Percentiles rank a stretch among this genome's conserved stretches.
phyloP scores from a whole-genome alignment of 2,113 vertebrate species.

The Rhea americana region DNA sequence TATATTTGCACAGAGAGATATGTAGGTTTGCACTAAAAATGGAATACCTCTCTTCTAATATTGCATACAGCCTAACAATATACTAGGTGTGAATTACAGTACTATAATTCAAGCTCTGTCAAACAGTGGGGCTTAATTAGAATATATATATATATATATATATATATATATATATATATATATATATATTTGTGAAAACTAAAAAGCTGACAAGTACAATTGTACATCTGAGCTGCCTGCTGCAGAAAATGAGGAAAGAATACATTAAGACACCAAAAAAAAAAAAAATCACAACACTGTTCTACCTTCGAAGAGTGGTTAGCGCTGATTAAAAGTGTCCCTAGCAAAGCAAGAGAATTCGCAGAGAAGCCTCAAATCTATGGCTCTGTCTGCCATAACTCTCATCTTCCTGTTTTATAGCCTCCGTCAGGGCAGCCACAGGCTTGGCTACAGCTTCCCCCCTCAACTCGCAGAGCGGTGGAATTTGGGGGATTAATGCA shows the following conservation, averaged over 20 bases:
- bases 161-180: background rate
- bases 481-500: background rate
- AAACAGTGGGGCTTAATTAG: conserved; percentile 74
- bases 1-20: conserved; percentile 41
- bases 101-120: conserved; percentile 72
- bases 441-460: background rate
- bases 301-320: conserved; percentile 56
- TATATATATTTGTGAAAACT: conserved; percentile 66
- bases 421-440: background rate
- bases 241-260: conserved; percentile 63
- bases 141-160: conserved; percentile 61
- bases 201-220: conserved; percentile 61
- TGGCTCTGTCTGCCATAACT: background rate
- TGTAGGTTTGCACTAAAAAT: conserved; percentile 28
- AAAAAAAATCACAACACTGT: background rate
- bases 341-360: background rate
- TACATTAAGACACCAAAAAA: conserved; percentile 42
- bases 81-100: conserved; percentile 58
- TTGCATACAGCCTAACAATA: conserved; percentile 44
- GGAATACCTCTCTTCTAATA: conserved; percentile 21
- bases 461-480: background rate
- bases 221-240: conserved; percentile 58
- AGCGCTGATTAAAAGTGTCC: conserved; percentile 48
- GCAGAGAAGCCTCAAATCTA: background rate
- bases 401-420: background rate